These are phyloP conservation scores for Dreissena polymorpha DNA, from an alignment of 1,140 invertebrate species.

Conservation along the genomic window DNA sequence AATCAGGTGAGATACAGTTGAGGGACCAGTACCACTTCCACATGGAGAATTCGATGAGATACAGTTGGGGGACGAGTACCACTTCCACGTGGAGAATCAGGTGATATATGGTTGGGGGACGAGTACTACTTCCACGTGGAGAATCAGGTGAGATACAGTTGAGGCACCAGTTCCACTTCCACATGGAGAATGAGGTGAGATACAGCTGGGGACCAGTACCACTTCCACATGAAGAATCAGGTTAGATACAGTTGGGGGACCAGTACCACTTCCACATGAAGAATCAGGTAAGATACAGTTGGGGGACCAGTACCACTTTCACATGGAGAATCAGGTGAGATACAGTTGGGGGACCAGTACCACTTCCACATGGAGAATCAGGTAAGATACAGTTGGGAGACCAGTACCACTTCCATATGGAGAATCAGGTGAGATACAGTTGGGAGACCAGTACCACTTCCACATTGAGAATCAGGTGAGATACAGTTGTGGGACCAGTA, in stretches of 20 bases:
- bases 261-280: too few species aligned
- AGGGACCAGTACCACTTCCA: conserved; percentile 80
- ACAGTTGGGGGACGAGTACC: conserved; percentile 77
- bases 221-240: conserved; percentile 80
- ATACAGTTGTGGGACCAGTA: too few species aligned
- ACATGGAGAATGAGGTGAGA: too few species aligned
- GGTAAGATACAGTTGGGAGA: conserved; percentile 76
- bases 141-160: conserved; percentile 75
- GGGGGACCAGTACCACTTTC: conserved; percentile 79
- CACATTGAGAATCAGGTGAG: too few species aligned
- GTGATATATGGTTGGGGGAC: not conserved
- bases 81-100: conserved; percentile 80
- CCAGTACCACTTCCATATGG: conserved; percentile 81
- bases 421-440: conserved; percentile 71
- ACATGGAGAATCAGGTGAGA: conserved; percentile 79
- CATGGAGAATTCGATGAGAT: conserved; percentile 80
- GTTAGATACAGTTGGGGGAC: not conserved
- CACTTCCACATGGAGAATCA: conserved; percentile 25
- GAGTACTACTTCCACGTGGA: too few species aligned
- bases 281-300: conserved; percentile 75
- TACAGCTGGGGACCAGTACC: conserved; percentile 76
- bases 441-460: too few species aligned
- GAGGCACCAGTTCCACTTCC: conserved; percentile 56
- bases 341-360: too few species aligned
- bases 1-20: conserved; percentile 75